These are phyloP conservation scores for Hydrozoanthus tunicans DNA, from an alignment of 64 coral and sea anemone genomes.

Conservation along the genomic window DNA sequence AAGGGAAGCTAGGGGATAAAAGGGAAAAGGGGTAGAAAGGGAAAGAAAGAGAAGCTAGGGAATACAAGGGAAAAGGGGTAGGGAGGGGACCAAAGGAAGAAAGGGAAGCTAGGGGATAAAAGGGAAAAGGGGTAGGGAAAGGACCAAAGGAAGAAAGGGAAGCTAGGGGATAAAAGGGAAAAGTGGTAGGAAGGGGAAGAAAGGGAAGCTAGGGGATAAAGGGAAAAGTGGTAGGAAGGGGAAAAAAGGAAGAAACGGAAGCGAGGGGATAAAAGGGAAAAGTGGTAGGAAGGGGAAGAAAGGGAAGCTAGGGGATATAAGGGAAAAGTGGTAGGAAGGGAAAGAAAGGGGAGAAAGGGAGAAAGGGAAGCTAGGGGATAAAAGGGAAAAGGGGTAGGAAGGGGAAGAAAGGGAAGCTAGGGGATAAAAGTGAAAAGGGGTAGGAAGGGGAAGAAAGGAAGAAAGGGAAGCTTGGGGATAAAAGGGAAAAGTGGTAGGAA, in stretches of 20 bases:
- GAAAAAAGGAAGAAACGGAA: not conserved
- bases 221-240: not conserved
- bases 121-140: too few relatives aligned
- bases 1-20: too few relatives aligned
- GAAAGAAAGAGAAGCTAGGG: not conserved
- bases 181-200: not conserved
- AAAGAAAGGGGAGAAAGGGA: not conserved
- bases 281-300: too few relatives aligned
- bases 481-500: not conserved
- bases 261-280: too few relatives aligned
- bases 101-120: too few relatives aligned
- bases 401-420: too few relatives aligned
- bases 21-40: not conserved
- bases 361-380: too few relatives aligned
- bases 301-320: too few relatives aligned
- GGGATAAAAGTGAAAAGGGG: too few relatives aligned
- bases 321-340: not conserved
- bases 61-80: not conserved
- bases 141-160: too few relatives aligned
- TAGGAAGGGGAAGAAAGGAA: not conserved
- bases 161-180: too few relatives aligned
- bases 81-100: not conserved
- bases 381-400: too few relatives aligned
- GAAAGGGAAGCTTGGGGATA: not conserved
- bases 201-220: not conserved